Conservation (phyloP, 2,797 vertebrate genomes). For the Pagetopsis macropterus region DNA sequence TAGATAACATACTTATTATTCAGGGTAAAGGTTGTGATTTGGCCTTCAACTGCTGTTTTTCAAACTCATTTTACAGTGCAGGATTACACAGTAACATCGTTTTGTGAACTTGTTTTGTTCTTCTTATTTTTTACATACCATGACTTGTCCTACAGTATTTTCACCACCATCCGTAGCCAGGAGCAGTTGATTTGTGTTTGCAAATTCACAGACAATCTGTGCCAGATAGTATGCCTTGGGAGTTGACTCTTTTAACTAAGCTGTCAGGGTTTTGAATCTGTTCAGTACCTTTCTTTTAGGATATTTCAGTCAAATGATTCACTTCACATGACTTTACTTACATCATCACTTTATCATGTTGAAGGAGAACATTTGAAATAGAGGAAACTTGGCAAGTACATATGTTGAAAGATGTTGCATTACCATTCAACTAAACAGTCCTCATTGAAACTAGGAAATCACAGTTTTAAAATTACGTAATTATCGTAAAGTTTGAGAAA, state of each 20-base stretch:
- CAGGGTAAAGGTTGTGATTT: conserved; percentile 24
- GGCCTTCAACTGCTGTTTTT: conserved; percentile 22
- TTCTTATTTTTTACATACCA: conserved; percentile 6
- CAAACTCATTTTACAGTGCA: conserved; percentile 24
- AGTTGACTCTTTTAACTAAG: conserved; percentile 15
- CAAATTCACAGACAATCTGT: conserved; percentile 11
- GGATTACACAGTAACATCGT: conserved; percentile 1
- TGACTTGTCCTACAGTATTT: not conserved
- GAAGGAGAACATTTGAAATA: conserved; percentile 12
- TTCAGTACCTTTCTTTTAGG: not conserved
- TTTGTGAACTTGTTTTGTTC: conserved; percentile 22
- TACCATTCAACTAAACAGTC: conserved; percentile 18
- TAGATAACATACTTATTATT: conserved; percentile 35
- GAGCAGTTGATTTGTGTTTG: conserved; percentile 15
- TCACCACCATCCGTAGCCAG: not conserved
- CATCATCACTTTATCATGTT: conserved; percentile 14
- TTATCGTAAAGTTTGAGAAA: conserved; percentile 34
- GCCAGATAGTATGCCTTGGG: conserved; percentile 4
- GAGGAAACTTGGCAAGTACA: conserved; percentile 43
- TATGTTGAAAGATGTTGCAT: conserved; percentile 31
- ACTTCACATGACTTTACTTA: conserved; percentile 8
- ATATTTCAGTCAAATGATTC: conserved; percentile 23
- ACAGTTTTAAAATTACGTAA: conserved; percentile 46
- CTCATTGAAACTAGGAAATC: conserved; percentile 25
- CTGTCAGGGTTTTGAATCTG: conserved; percentile 4